phyloP scores from a whole-genome alignment of 2,888 invertebrate species.

The Oegoconia quadripuncta region DNA sequence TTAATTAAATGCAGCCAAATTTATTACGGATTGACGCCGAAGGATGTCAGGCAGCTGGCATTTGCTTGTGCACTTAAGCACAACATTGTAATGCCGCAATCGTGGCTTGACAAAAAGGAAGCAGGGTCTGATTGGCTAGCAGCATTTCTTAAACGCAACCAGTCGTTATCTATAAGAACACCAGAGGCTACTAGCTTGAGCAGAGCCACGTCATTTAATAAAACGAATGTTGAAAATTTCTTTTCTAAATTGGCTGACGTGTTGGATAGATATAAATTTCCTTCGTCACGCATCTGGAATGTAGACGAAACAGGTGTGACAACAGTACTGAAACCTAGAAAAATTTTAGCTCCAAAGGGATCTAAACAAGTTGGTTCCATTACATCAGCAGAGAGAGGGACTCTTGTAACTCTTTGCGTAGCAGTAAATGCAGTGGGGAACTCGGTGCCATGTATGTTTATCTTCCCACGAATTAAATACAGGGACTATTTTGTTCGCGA shows the following conservation, averaged over 20 bases:
- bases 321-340: conserved; percentile 25
- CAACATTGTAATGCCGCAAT: conserved; percentile 7
- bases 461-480: conserved; percentile 28
- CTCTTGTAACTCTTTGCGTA: conserved; percentile 32
- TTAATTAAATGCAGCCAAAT: background rate
- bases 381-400: conserved; percentile 42
- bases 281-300: conserved; percentile 17
- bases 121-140: conserved; percentile 9
- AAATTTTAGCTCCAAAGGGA: conserved; percentile 20
- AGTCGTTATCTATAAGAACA: conserved; percentile 9
- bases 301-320: conserved; percentile 26
- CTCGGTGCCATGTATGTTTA: conserved; percentile 29
- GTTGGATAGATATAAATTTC: conserved; percentile 17
- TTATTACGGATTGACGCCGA: conserved; percentile 2
- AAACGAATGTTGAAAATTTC: conserved; percentile 16
- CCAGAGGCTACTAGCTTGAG: conserved; percentile 18
- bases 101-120: conserved; percentile 12
- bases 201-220: conserved; percentile 19
- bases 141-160: conserved; percentile 11
- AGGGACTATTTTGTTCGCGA: conserved; percentile 26
- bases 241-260: conserved; percentile 16
- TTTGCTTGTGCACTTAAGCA: conserved; percentile 12
- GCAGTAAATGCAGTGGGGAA: conserved; percentile 36
- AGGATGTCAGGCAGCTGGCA: conserved; percentile 13
- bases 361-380: conserved; percentile 34